phyloP scores from a whole-genome alignment of 2,888 invertebrate genomes.

The Girardia tigrina region DNA sequence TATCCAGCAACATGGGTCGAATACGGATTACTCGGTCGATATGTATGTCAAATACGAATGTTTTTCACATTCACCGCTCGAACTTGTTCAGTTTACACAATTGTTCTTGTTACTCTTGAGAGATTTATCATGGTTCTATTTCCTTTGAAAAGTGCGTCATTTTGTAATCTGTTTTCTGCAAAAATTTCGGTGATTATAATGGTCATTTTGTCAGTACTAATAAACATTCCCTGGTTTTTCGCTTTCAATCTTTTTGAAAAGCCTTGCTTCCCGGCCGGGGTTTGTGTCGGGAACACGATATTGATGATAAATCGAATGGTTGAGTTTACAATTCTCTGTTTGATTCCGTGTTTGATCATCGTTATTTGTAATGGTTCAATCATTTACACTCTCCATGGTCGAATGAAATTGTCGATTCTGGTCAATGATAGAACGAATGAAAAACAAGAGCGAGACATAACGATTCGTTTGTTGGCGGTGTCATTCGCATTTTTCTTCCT shows the following conservation, averaged over 20 bases:
- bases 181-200: conserved; percentile 31
- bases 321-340: conserved; percentile 27
- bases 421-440: background rate
- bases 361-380: conserved; percentile 27
- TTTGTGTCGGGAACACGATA: conserved; percentile 23
- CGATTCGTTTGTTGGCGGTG: conserved; percentile 25
- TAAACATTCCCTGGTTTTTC: conserved; percentile 33
- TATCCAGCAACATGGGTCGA: conserved; percentile 34
- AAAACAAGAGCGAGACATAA: conserved; percentile 27
- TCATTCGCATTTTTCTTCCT: conserved; percentile 35
- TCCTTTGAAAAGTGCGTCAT: background rate
- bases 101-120: conserved; percentile 32
- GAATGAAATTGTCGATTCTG: background rate
- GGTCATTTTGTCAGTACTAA: conserved; percentile 12
- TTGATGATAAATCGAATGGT: conserved; percentile 28
- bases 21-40: background rate
- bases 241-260: background rate
- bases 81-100: conserved; percentile 34
- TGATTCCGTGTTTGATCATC: conserved; percentile 32
- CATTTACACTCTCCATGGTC: background rate
- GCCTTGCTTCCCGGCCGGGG: background rate
- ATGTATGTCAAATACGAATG: conserved; percentile 29
- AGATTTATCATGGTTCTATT: conserved; percentile 29
- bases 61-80: conserved; percentile 30
- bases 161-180: conserved; percentile 29